phyloP scores from a whole-genome alignment of 2,888 invertebrate species.

The Papilio gigon region DNA sequence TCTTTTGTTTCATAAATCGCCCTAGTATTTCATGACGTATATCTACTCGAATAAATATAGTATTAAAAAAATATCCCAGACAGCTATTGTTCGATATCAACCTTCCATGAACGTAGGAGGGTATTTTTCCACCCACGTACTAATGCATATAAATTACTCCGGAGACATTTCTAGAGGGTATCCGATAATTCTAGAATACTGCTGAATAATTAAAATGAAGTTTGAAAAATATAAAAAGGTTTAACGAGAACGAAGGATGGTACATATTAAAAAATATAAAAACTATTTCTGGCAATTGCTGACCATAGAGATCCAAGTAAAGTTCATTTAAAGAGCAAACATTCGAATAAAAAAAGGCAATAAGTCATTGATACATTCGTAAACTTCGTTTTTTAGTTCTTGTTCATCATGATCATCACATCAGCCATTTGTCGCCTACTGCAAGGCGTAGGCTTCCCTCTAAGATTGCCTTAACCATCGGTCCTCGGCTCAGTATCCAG shows the following conservation, averaged over 20 bases:
- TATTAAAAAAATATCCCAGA: not conserved
- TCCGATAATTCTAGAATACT: slow-evolving; percentile 12
- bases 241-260: not conserved
- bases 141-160: not conserved
- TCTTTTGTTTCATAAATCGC: not conserved
- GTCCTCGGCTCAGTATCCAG: too few species aligned
- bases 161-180: not conserved
- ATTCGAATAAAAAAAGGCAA: not conserved
- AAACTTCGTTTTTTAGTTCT: too few species aligned
- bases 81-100: slow-evolving; percentile 1
- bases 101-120: slow-evolving; percentile 1
- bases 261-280: not conserved
- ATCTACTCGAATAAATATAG: not conserved
- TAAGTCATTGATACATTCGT: too few species aligned
- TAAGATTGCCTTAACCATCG: too few species aligned
- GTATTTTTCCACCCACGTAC: slow-evolving; percentile 7
- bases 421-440: too few species aligned
- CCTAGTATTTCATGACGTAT: not conserved
- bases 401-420: too few species aligned
- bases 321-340: not conserved
- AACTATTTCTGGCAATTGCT: not conserved
- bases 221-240: not conserved
- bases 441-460: too few species aligned
- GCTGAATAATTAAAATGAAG: not conserved
- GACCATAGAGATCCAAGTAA: not conserved